phyloP scores from a whole-genome alignment of 2,797 vertebrate species.

The Catharus ustulatus region DNA sequence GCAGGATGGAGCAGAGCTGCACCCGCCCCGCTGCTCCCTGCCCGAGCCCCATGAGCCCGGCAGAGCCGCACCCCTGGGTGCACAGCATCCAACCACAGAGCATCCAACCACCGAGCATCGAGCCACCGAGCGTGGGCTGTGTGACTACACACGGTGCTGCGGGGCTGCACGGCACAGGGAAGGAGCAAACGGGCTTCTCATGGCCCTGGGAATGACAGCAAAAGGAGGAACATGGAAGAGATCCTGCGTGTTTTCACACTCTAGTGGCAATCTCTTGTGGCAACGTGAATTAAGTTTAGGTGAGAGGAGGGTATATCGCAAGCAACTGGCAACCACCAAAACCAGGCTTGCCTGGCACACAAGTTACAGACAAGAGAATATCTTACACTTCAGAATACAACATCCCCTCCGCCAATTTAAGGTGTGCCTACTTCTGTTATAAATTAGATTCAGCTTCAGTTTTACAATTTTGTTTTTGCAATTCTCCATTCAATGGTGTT shows the following conservation, averaged over 20 bases:
- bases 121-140: neutral
- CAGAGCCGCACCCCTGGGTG: too few relatives aligned
- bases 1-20: neutral
- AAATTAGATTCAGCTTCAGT: slow-evolving; percentile 68
- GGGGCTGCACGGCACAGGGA: neutral
- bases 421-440: slow-evolving; percentile 70
- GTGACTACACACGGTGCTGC: neutral
- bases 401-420: slow-evolving; percentile 44
- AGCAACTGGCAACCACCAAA: slow-evolving; percentile 8
- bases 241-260: slow-evolving; percentile 13
- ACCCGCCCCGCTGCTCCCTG: neutral
- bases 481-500: slow-evolving; percentile 71
- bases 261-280: slow-evolving; percentile 34
- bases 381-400: neutral
- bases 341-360: slow-evolving; percentile 10
- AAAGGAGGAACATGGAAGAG: neutral
- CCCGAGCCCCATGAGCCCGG: too few relatives aligned
- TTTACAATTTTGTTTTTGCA: slow-evolving; percentile 43
- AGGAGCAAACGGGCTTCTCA: neutral
- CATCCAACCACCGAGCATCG: neutral
- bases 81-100: neutral
- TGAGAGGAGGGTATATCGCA: slow-evolving; percentile 37
- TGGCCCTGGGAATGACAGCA: neutral
- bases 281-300: neutral
- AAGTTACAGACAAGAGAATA: slow-evolving; percentile 24